A percentile compares a stretch with the other conserved stretches of the same genome.
Evolutionary conservation across 1,140 invertebrate genomes (phyloP).

Genomic region (Drosophila saltans): DNA sequence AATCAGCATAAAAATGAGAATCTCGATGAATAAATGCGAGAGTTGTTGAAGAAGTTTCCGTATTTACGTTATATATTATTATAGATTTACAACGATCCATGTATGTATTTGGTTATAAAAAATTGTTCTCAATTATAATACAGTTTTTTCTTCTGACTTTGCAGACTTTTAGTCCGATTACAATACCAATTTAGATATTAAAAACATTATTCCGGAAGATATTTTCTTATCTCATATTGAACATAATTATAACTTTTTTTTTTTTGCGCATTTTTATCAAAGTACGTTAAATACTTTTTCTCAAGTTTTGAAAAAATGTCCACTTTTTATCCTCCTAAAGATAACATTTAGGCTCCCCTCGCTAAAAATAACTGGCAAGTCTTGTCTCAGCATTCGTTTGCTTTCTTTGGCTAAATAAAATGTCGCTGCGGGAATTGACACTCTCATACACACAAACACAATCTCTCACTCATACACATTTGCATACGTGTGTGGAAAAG

Average conservation of each 20-base stretch:
- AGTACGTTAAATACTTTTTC: too few species aligned
- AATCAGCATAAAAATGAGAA: slow-evolving; percentile 69
- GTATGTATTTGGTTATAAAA: too few species aligned
- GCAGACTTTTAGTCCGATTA: too few species aligned
- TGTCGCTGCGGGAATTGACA: slow-evolving; percentile 59
- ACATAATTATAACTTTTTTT: too few species aligned
- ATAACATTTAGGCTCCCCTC: neutral
- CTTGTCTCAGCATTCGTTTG: slow-evolving; percentile 12
- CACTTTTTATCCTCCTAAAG: neutral
- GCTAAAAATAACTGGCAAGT: slow-evolving; percentile 5
- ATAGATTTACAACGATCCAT: too few species aligned
- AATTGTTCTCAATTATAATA: too few species aligned
- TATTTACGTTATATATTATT: too few species aligned
- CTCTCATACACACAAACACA: slow-evolving; percentile 25
- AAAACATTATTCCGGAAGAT: neutral
- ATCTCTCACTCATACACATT: slow-evolving; percentile 35
- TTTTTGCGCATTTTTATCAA: too few species aligned
- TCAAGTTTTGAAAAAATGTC: too few species aligned
- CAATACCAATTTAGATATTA: neutral
- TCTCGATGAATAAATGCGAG: slow-evolving; percentile 7
- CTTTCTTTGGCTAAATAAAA: slow-evolving; percentile 42
- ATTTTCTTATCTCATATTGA: neutral
- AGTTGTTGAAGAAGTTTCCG: neutral
- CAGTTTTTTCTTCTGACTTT: too few species aligned
- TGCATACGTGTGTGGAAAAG: slow-evolving; percentile 42